phyloP scores from a whole-genome alignment of 2,113 vertebrate species.

The Lagopus leucura region DNA sequence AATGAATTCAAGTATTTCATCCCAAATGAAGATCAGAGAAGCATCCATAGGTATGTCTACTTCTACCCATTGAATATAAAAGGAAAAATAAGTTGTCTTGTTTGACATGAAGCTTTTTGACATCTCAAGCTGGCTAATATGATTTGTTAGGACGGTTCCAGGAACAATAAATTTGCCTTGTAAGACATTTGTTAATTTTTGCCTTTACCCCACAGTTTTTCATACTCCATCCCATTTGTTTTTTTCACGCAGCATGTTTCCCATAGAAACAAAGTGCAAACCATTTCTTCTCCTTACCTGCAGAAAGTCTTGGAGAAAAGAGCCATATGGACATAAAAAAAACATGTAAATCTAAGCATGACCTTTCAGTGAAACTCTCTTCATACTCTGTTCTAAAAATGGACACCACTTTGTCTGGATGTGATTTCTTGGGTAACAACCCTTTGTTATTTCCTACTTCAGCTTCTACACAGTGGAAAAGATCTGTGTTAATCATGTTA shows the following conservation, averaged over 20 bases:
- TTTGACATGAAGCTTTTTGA: not conserved
- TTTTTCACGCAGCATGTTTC: not conserved
- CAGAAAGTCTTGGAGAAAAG: not conserved
- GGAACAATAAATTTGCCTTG: not conserved
- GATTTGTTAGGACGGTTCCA: not conserved
- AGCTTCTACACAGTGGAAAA: not conserved
- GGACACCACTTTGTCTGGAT: not conserved
- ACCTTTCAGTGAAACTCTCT: not conserved
- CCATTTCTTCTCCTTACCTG: not conserved
- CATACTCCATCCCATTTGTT: not conserved
- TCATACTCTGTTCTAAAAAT: not conserved
- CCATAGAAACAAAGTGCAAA: not conserved
- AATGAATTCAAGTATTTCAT: not conserved
- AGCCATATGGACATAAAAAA: not conserved
- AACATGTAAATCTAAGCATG: fast-evolving
- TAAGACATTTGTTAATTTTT: not conserved
- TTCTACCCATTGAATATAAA: not conserved
- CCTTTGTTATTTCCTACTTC: not conserved
- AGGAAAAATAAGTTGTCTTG: not conserved
- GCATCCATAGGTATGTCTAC: not conserved
- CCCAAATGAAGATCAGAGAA: not conserved
- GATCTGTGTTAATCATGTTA: not conserved
- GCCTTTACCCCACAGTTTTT: not conserved
- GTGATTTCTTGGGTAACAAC: not conserved
- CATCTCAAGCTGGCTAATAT: not conserved